Base-by-base conservation (phyloP, 2,113 vertebrate species). In the Tylochromis polylepis region DNA sequence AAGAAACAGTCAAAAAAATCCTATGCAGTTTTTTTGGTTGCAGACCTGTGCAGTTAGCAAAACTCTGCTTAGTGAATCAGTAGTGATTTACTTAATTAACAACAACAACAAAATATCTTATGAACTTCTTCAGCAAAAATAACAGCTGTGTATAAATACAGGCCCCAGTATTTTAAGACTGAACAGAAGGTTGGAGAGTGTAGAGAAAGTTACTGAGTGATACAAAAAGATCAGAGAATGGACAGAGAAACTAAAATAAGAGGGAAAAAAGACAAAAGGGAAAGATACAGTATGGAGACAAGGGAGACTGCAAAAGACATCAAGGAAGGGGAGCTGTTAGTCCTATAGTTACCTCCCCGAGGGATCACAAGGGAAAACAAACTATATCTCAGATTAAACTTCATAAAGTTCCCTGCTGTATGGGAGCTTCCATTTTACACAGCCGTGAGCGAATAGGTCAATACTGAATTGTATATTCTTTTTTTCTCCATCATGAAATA, bases 401-500 rank as follows among this genome's bases (percentile, higher is more conserved):
- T 82, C 56, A 51, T 16, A 80, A 88, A 84, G 77, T 55, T 83
- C 79, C 55, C 53, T 18, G 46, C 24, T 16, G 24, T 67, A 85
- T 31, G 1, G 78, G 70, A 89, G 14, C 70, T 89, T 82, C 82
- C 51, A 87, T 89, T 53, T 70, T 56, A 55, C 55, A 49, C 12
- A 81, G 67, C 70, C 29, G 9, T 85, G 46, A 72, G 36, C 34
- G 20, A 87, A 85, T 67, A 43, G 65, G 91, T 91, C 80, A 72
- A 87, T 89, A 83, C n/a, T 49, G 58, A 36, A 20, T 4, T 49
- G 34, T 77, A 38, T 62, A 51, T 78, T 31, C 53, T 78, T 51
- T 84, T 72, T 59, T 79, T 82, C 22, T 85, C 85, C 58, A 55
- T 84, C 57, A 86, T 88, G 58, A 85, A 86, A 86, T 86, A 89